A percentile compares a stretch with the other conserved stretches of the same genome.
Evolutionary conservation across 92 coral and sea anemone species (phyloP).

Genomic region (Epizoanthus fatuus): DNA sequence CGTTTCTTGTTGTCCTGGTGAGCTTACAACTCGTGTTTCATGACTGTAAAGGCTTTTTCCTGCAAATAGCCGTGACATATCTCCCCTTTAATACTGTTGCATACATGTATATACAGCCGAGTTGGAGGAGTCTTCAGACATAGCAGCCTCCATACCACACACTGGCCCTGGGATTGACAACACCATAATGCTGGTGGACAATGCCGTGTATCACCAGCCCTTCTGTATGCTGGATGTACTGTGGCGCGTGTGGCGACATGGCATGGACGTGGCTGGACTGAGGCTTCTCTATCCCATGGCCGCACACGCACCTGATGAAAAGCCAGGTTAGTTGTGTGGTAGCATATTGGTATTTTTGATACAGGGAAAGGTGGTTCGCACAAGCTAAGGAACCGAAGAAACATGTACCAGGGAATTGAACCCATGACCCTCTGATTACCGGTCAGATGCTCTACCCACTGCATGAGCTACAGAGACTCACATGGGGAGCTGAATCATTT

Average conservation of each 20-base stretch:
- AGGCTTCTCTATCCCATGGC: constrained; percentile 64
- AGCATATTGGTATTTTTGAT: neutral
- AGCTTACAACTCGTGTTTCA: too few species aligned
- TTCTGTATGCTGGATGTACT: constrained; percentile 90
- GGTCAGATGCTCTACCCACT: too few species aligned
- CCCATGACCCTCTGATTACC: too few species aligned
- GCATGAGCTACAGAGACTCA: too few species aligned
- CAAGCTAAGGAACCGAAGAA: too few species aligned
- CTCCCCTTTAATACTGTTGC: neutral
- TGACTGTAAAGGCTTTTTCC: too few species aligned
- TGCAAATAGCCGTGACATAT: too few species aligned
- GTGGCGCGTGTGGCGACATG: constrained; percentile 81
- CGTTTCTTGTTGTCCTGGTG: too few species aligned
- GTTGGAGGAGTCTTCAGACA: constrained; percentile 8
- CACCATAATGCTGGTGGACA: constrained; percentile 82
- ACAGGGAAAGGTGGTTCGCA: too few species aligned
- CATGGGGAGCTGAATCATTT: too few species aligned
- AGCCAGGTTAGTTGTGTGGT: constrained; percentile 56
- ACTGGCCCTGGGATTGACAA: constrained; percentile 75
- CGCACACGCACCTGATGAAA: constrained; percentile 37
- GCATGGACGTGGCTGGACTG: constrained; percentile 90
- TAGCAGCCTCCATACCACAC: constrained; percentile 44
- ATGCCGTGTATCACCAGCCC: constrained; percentile 81
- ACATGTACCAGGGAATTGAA: too few species aligned
- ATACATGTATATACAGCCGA: neutral